Percentiles rank a stretch among this genome's conserved stretches.
Evolutionary conservation across 2,888 invertebrate species (phyloP).

Genomic region (Horisme vitalbata): DNA sequence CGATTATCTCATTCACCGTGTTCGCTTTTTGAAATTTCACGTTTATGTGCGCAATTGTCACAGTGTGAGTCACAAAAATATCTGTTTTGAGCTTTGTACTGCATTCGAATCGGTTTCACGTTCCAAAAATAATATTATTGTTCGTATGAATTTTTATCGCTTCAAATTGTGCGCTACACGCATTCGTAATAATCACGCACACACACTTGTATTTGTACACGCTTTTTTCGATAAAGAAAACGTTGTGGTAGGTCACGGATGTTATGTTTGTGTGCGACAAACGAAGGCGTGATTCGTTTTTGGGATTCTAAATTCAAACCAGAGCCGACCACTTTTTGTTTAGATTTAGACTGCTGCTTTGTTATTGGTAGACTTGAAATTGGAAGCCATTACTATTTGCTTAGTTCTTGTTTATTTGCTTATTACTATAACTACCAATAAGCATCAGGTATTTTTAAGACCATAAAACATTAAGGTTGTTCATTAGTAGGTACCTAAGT

Average conservation of each 20-base stretch:
- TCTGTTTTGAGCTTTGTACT: slow-evolving; percentile 58
- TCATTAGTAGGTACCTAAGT: no score
- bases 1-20: slow-evolving; percentile 71
- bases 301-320: slow-evolving; percentile 65
- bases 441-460: neutral
- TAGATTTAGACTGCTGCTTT: slow-evolving; percentile 30
- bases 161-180: slow-evolving; percentile 48
- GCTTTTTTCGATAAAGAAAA: slow-evolving; percentile 37
- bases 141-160: slow-evolving; percentile 60
- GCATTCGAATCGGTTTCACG: slow-evolving; percentile 58
- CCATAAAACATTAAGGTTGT: no score
- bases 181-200: slow-evolving; percentile 26
- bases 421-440: neutral
- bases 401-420: slow-evolving; percentile 17
- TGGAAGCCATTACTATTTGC: slow-evolving; percentile 27
- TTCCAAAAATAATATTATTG: slow-evolving; percentile 62
- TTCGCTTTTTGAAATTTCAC: slow-evolving; percentile 69
- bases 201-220: slow-evolving; percentile 18
- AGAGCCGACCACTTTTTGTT: slow-evolving; percentile 48
- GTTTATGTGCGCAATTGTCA: slow-evolving; percentile 52
- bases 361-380: slow-evolving; percentile 39
- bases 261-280: slow-evolving; percentile 42
- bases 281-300: slow-evolving; percentile 57
- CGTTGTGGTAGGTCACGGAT: slow-evolving; percentile 68
- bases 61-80: slow-evolving; percentile 70